A percentile compares a stretch with the other conserved stretches of the same genome.
These are phyloP conservation scores for Onychomys torridus DNA, from an alignment of 2,797 vertebrate species.

Conservation along the genomic window DNA sequence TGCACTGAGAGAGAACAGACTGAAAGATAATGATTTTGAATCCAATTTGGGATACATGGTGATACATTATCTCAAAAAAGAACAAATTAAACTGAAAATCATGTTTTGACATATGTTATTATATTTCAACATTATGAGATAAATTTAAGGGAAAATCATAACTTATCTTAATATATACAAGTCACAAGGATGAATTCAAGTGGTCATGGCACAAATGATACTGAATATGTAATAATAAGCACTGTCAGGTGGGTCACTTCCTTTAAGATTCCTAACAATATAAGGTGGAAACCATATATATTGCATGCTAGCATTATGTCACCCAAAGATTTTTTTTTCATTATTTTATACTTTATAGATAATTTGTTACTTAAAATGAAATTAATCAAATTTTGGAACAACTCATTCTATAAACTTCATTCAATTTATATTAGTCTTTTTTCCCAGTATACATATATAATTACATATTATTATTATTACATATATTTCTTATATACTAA, in stretches of 20 bases:
- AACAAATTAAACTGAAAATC: neutral
- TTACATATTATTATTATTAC: neutral
- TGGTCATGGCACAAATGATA: neutral
- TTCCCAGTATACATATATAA: neutral
- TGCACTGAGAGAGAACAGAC: neutral
- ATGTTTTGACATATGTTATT: neutral
- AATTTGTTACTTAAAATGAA: neutral
- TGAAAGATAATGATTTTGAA: neutral
- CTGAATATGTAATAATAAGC: neutral
- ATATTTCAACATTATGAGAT: neutral
- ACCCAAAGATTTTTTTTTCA: neutral
- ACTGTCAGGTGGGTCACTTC: neutral
- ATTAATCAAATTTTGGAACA: neutral
- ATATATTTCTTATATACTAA: too few relatives aligned
- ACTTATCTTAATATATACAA: neutral
- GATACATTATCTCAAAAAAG: neutral
- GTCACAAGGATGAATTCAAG: neutral
- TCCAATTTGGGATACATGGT: neutral
- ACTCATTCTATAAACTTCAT: neutral
- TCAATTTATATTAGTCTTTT: neutral
- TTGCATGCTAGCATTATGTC: neutral
- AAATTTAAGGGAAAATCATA: neutral
- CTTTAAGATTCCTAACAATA: neutral
- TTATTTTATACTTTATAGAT: neutral
- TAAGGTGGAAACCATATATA: neutral